Base-by-base conservation (phyloP, 2,113 vertebrate genomes). In the Bubalus kerabau region DNA sequence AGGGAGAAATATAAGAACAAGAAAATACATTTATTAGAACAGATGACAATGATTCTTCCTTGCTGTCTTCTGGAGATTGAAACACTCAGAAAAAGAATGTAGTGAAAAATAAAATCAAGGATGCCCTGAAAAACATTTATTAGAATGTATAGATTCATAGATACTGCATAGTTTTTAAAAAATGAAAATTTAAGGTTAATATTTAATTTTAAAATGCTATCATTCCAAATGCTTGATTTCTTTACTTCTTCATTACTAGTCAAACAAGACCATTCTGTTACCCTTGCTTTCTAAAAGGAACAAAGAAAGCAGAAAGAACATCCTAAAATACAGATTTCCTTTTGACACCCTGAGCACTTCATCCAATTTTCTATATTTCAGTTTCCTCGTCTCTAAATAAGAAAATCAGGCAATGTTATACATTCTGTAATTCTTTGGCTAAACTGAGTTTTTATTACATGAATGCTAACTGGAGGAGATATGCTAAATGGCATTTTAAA, bases 401-500 rank as follows among this genome's bases (percentile, higher is more conserved):
- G 40, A 87, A 90, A 56, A 94, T 93, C 48, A 30, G 23, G 64
- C 36, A 16, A 87, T 71, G 40, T 95, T 97, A 96, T 92, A 92
- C 94, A 96, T 93, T 95, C 89, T 90, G 3, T 93, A 96, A 92
- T 80, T 96, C 96, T 91, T 89, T 76, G n/a, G 50, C 7, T 57
- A 92, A 96, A 43, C 2, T 57, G 56, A 50, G n/a, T 52, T 95
- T 96, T 87, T 76, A 36, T 81, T 93, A 76, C 54, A 67, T 85
- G 80, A 98, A 91, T 90, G 59, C 82, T 92, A 97, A 96, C 40
- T 80, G 48, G 40, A 94, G 19, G 52, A 93, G 97, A 95, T 60
- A 91, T 76, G 54, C 60, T 91, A 95, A 95, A 74, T 91, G 86
- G 40, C 36, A 97, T 97, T 98, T 97, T 94, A 93, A 97, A 98